A percentile compares a stretch with the other conserved stretches of the same genome.
These are phyloP conservation scores for Sarcophaga carnaria DNA, from an alignment of 2,888 invertebrate species.

Conservation along the genomic window DNA sequence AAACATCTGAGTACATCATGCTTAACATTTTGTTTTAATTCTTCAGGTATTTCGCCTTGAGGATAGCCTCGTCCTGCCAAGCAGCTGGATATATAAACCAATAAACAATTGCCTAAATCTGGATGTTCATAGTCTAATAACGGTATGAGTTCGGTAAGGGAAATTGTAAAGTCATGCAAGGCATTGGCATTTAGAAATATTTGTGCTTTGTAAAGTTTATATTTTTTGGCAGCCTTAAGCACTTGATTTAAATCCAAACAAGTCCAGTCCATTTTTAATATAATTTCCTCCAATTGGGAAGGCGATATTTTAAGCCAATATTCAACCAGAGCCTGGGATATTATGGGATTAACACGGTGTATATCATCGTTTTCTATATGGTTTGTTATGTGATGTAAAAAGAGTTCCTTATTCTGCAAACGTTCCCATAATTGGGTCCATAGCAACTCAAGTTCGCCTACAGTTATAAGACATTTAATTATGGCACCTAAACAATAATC, in stretches of 20 bases:
- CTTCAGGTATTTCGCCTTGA: slow-evolving; percentile 86
- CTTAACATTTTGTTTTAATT: slow-evolving; percentile 86
- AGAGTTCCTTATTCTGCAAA: slow-evolving; percentile 83
- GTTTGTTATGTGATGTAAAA: slow-evolving; percentile 87
- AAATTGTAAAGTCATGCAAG: slow-evolving; percentile 88
- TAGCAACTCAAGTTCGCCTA: slow-evolving; percentile 83
- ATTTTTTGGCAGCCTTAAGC: slow-evolving; percentile 78
- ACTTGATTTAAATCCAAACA: slow-evolving; percentile 90
- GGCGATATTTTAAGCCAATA: slow-evolving; percentile 85
- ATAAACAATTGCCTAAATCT: slow-evolving; percentile 89
- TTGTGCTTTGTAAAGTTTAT: slow-evolving; percentile 80
- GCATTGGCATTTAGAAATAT: slow-evolving; percentile 90
- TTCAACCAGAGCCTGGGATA: slow-evolving; percentile 88
- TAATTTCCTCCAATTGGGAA: slow-evolving; percentile 86
- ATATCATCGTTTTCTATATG: slow-evolving; percentile 87
- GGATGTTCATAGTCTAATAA: slow-evolving; percentile 82
- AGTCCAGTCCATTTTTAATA: slow-evolving; percentile 88
- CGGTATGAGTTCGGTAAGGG: slow-evolving; percentile 86
- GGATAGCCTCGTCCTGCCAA: slow-evolving; percentile 93
- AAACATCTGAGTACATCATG: slow-evolving; percentile 88
- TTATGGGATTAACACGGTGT: slow-evolving; percentile 85
- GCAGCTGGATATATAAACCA: slow-evolving; percentile 94
- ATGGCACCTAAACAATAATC: slow-evolving; percentile 81
- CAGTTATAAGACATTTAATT: slow-evolving; percentile 79
- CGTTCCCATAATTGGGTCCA: slow-evolving; percentile 86